Conservation (phyloP, 2,888 invertebrate genomes). For the Callyntrura guangdongensis region DNA sequence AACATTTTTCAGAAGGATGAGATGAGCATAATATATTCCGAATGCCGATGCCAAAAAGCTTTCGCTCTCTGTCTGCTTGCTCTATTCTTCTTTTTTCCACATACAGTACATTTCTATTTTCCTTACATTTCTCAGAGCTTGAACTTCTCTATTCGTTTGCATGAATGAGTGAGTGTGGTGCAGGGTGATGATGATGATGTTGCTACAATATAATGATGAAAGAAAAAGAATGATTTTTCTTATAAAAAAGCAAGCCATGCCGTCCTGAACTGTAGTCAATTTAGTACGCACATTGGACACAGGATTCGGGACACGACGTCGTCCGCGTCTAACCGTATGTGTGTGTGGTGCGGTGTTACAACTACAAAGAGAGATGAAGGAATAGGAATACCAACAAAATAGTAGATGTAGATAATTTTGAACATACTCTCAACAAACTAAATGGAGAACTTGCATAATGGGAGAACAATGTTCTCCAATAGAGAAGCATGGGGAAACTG, state of each 20-base stretch:
- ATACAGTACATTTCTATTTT: not conserved
- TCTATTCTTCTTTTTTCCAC: too few species aligned
- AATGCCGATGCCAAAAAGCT: not conserved
- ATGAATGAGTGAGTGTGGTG: not conserved
- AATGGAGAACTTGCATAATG: not conserved
- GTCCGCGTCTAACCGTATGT: too few species aligned
- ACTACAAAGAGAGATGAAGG: not conserved
- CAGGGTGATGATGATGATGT: not conserved
- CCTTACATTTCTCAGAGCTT: not conserved
- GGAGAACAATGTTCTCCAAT: not conserved
- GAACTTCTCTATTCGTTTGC: not conserved
- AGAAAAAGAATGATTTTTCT: slow-evolving; percentile 1
- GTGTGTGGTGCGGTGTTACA: too few species aligned
- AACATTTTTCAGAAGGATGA: not conserved
- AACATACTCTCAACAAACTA: too few species aligned
- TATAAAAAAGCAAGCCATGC: slow-evolving; percentile 32
- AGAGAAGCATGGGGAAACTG: not conserved
- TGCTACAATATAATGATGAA: too few species aligned
- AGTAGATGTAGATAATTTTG: too few species aligned
- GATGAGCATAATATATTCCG: not conserved
- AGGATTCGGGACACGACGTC: not conserved
- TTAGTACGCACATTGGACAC: slow-evolving; percentile 42
- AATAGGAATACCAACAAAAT: not conserved
- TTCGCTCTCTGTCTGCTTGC: too few species aligned
- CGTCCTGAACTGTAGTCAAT: slow-evolving; percentile 16